phyloP scores from a whole-genome alignment of 2,113 vertebrate species.

The Eubucco bourcierii region DNA sequence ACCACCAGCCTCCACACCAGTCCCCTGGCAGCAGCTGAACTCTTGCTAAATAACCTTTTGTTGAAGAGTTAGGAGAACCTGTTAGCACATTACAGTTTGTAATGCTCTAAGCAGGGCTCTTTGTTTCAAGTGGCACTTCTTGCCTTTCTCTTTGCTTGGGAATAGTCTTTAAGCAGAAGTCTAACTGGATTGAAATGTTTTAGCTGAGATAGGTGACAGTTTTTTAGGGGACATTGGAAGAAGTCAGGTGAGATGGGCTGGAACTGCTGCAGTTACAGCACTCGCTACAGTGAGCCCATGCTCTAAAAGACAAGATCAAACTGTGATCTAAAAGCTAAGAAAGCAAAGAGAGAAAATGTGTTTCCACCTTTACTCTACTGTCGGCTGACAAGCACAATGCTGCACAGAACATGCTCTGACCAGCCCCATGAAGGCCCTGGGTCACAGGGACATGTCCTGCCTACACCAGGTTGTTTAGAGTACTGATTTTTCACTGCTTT shows the following conservation, averaged over 20 bases:
- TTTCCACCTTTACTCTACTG: neutral
- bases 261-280: neutral
- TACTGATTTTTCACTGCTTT: neutral
- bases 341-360: neutral
- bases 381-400: neutral
- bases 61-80: neutral
- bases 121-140: neutral
- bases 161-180: neutral
- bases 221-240: neutral
- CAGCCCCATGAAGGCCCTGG: neutral
- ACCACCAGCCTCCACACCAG: neutral
- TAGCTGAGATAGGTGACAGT: neutral
- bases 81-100: neutral
- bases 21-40: neutral
- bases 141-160: neutral
- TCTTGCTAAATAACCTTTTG: neutral
- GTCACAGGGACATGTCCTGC: neutral
- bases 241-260: neutral
- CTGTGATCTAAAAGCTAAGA: neutral
- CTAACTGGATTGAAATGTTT: rapidly evolving
- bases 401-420: neutral
- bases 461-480: neutral
- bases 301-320: neutral
- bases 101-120: neutral
- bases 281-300: rapidly evolving